Evolutionary conservation across 2,888 invertebrate genomes (phyloP), one percentile per base, ranked within the genome.

Genomic region (Hylaea fasciaria): DNA sequence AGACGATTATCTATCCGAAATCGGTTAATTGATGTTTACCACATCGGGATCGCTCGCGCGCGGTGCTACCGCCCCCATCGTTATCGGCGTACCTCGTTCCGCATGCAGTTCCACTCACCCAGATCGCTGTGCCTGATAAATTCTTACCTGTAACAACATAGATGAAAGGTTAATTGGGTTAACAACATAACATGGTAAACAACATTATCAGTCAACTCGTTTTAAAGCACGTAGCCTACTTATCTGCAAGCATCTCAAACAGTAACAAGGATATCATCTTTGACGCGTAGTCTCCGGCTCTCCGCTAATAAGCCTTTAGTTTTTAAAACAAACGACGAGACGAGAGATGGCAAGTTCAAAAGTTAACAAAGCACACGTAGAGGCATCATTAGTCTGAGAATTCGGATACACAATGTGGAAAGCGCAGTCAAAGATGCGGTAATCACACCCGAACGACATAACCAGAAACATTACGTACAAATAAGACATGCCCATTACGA

Each of bases 1-100:
- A 80, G 76, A 79, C 80, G 83, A 88, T 90, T 89, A 91, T 91
- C 89, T 86, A 81, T 83, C 78, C 82, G 72, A 81, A 86, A 91
- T 90, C 91, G 81, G 79, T 81, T 91, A 92, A 92, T 91, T 91
- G 89, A 81, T 82, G 87, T 89, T 90, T 86, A 85, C 88, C 76
- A 82, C 87, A 89, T 62, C 76, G 76, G 77, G 74, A 55, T 53
- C 74, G 72, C 72, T 75, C 73, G 75, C 69, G 64, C 68, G 65
- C 57, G 61, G 56, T 62, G 59, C 56, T 64, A 71, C 73, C 78
- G 70, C 77, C 78, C 73, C 72, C 70, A 62, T 46, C 60, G 63
- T 71, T 67, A 66, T 67, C 69, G 73, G 73, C 73, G 59, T 60
- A 58, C 59, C 68, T 70, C 67, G 71, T 57, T 63, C 67, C 65